Percentiles rank a stretch among this genome's conserved stretches.
These are phyloP conservation scores for Drosophila formosana DNA, from an alignment of 2,888 invertebrate genomes.

Conservation along the genomic window DNA sequence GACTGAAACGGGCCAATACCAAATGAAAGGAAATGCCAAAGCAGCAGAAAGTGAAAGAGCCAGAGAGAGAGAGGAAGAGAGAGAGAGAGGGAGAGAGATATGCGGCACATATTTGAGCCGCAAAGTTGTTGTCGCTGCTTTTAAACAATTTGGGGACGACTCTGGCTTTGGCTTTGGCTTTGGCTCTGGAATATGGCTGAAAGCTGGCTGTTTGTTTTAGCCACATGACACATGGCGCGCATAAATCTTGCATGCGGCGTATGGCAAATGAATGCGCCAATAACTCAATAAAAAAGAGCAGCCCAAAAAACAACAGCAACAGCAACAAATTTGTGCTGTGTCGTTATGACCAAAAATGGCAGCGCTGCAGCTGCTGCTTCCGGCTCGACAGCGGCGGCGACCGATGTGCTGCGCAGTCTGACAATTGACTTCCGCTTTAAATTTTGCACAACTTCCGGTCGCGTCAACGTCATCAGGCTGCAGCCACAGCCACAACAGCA, in stretches of 20 bases:
- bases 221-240: slow-evolving; percentile 77
- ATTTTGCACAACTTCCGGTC: slow-evolving; percentile 76
- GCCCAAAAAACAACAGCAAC: slow-evolving; percentile 3
- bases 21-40: slow-evolving; percentile 34
- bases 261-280: slow-evolving; percentile 79
- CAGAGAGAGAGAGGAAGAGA: background rate
- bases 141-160: slow-evolving; percentile 64
- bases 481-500: slow-evolving; percentile 8
- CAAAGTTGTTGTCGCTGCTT: slow-evolving; percentile 65
- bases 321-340: slow-evolving; percentile 1
- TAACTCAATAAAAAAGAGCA: slow-evolving; percentile 70
- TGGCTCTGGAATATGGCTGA: slow-evolving; percentile 6
- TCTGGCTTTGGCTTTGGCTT: slow-evolving; percentile 19
- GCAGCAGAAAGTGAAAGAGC: background rate
- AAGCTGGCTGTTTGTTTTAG: slow-evolving; percentile 63
- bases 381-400: slow-evolving; percentile 57
- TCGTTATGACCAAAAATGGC: slow-evolving; percentile 51
- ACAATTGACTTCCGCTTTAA: slow-evolving; percentile 79
- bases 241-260: slow-evolving; percentile 77
- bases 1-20: slow-evolving; percentile 28
- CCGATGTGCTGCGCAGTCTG: slow-evolving; percentile 68
- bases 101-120: slow-evolving; percentile 59
- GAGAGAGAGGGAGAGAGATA: background rate
- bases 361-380: slow-evolving; percentile 67
- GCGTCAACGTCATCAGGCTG: slow-evolving; percentile 46